Evolutionary conservation across 2,113 vertebrate species (phyloP), one percentile per base, ranked within the genome.

Genomic region (Silurus asotus): DNA sequence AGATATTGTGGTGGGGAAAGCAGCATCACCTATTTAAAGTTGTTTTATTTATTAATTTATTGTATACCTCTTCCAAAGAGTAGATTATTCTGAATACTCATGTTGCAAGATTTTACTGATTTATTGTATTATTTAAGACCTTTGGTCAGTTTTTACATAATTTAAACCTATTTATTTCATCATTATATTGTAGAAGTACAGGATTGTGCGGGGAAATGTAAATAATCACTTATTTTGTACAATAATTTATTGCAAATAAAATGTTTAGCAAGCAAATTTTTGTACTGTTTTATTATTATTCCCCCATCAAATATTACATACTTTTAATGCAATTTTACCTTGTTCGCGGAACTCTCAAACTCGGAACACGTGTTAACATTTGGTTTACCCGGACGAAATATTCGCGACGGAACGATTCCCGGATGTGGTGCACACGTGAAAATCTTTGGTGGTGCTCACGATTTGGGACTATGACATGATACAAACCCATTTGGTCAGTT

Each of bases 351-450:
- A 85, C 83, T 61, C 58, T 79, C n/a, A 6, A 6, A 64, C 25
- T 17, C 85, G 85, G 75, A 81, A 77, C 72, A 8, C 13, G 80
- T 48, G 45, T 7, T 37, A 14, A 14, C 5, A 5, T 19, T 37
- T 70, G 55, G 76, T 84, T 85, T 58, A 14, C 37, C 67, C 56
- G 81, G 86, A 64, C 37, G n/a, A 5, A 53, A 49, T 58, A 49
- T 64, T 45, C 48, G 19, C 13, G 65, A 67, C 59, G 86, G 25
- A 81, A 48, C 75, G 15, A 19, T 0, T 77, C 14, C 15, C 76
- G 87, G 86, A 84, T 86, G 81, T 61, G 59, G 4, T 17, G 6
- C 81, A 58, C 89, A 89, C 89, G 89, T 89, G 89, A 69, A 84
- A 67, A 84, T 84, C 75, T 77, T 51, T 74, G 9, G 8, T 17